A percentile compares a stretch with the other conserved stretches of the same genome.
Evolutionary conservation across 2,113 vertebrate genomes (phyloP).

Genomic region (Pterocles gutturalis): DNA sequence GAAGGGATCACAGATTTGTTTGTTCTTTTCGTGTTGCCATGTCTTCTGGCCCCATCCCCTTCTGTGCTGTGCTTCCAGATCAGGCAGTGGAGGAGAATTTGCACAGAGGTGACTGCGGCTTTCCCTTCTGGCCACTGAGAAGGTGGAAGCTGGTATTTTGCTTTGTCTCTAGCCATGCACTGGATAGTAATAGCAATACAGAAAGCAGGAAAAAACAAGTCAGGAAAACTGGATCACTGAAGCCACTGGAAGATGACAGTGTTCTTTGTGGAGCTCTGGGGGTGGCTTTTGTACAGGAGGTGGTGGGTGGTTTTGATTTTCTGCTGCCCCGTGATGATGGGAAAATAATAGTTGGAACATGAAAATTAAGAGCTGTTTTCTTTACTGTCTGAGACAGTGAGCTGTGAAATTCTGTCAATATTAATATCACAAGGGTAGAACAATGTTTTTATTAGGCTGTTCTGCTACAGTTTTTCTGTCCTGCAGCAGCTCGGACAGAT

Average conservation of each 20-base stretch:
- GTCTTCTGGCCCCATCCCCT: not conserved
- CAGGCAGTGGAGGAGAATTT: not conserved
- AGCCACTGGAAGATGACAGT: not conserved
- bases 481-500: not conserved
- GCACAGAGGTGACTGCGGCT: not conserved
- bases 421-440: not conserved
- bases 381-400: conserved; percentile 8
- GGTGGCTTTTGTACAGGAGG: conserved; percentile 10
- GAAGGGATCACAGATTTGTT: not conserved
- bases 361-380: conserved; percentile 31
- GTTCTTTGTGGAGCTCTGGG: not conserved
- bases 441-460: conserved; percentile 21
- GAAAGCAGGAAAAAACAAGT: not conserved
- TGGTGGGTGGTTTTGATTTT: conserved; percentile 41
- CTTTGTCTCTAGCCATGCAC: not conserved
- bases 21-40: not conserved
- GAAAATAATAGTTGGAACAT: conserved; percentile 20
- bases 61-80: not conserved
- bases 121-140: not conserved
- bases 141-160: not conserved
- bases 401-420: conserved; percentile 19
- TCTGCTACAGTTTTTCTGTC: conserved; percentile 14
- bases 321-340: not conserved
- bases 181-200: not conserved
- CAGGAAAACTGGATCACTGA: not conserved